Percentiles rank a stretch among this genome's conserved stretches.
Conservation (phyloP, 1,140 invertebrate genomes). For the Asbolus verrucosus region DNA sequence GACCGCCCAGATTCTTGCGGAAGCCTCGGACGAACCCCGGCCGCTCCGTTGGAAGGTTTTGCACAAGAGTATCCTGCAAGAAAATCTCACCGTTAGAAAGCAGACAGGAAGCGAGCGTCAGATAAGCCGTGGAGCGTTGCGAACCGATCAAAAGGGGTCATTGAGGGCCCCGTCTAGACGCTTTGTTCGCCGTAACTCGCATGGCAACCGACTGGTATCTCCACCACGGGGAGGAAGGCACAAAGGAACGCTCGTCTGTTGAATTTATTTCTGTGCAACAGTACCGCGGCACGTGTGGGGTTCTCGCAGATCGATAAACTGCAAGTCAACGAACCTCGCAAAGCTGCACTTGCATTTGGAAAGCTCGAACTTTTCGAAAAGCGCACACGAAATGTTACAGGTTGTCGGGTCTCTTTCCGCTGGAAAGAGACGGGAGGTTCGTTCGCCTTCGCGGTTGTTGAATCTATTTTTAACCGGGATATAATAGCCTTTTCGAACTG, state of each 20-base stretch:
- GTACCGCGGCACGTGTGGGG: slow-evolving; percentile 33
- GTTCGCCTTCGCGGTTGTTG: slow-evolving; percentile 7
- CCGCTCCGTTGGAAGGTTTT: slow-evolving; percentile 77
- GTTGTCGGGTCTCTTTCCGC: slow-evolving; percentile 23
- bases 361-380: too few relatives aligned
- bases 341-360: too few relatives aligned
- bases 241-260: slow-evolving; percentile 6
- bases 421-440: slow-evolving; percentile 25
- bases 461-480: slow-evolving; percentile 14
- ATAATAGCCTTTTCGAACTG: slow-evolving; percentile 12
- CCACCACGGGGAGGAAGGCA: too few relatives aligned
- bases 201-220: too few relatives aligned
- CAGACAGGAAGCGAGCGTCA: background rate
- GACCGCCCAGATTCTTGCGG: slow-evolving; percentile 84
- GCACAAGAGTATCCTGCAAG: slow-evolving; percentile 81
- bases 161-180: slow-evolving; percentile 19
- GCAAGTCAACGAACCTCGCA: slow-evolving; percentile 42
- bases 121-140: background rate
- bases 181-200: too few relatives aligned
- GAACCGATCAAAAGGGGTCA: background rate
- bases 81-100: slow-evolving; percentile 56
- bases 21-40: slow-evolving; percentile 81
- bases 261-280: slow-evolving; percentile 47
- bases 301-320: slow-evolving; percentile 37
- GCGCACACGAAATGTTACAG: slow-evolving; percentile 5